Evolutionary conservation across 2,113 vertebrate species (phyloP).

Genomic region (Dasypus novemcinctus): DNA sequence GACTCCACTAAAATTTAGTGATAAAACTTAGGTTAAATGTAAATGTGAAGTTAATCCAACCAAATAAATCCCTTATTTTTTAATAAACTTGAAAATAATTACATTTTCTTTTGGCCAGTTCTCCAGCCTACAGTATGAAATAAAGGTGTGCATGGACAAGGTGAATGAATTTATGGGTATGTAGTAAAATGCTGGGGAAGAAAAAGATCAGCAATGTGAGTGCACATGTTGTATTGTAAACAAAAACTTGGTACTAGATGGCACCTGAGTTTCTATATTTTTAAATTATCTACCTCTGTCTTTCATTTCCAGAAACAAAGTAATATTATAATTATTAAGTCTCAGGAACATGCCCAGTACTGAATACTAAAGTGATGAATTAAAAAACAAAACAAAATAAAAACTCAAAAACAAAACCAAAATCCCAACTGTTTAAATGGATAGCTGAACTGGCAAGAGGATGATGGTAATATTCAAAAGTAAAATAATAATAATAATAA

Average conservation of each 20-base stretch:
- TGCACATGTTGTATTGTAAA: neutral
- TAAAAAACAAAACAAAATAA: neutral
- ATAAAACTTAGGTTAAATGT: neutral
- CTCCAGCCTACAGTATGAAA: neutral
- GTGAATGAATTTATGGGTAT: neutral
- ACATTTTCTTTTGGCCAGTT: neutral
- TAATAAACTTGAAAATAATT: neutral
- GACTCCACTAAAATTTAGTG: neutral
- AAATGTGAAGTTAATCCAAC: neutral
- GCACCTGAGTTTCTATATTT: neutral
- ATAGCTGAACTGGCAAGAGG: neutral
- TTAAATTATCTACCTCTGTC: neutral
- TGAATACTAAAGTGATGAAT: neutral
- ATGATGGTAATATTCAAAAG: neutral
- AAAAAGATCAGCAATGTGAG: no score
- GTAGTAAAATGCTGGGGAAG: neutral
- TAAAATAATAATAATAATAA: neutral
- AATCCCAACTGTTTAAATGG: neutral
- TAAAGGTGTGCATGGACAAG: accelerated
- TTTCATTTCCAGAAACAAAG: neutral
- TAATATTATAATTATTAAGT: neutral
- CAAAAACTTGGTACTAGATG: neutral
- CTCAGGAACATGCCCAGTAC: neutral
- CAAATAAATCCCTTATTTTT: neutral
- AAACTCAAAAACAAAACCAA: neutral